These are phyloP conservation scores for Pseudopodoces humilis DNA, from an alignment of 2,113 vertebrate genomes.

Conservation along the genomic window DNA sequence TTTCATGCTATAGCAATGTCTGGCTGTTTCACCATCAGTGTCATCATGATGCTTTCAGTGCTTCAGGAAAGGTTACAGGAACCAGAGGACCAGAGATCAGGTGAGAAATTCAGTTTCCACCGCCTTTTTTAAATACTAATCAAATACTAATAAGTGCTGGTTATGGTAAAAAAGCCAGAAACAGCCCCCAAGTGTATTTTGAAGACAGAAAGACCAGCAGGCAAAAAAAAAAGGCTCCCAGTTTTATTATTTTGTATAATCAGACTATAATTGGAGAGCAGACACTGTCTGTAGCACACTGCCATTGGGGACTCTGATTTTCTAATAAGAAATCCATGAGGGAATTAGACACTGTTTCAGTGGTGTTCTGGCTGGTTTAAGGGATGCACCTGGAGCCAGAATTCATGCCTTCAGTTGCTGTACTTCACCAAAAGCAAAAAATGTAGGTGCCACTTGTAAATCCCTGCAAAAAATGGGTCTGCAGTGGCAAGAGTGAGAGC, in stretches of 20 bases:
- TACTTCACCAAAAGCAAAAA: neutral
- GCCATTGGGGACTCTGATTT: conserved; percentile 1
- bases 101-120: neutral
- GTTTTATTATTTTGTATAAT: conserved; percentile 57
- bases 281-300: neutral
- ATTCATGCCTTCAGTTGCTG: neutral
- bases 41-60: fast-evolving
- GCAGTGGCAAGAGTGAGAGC: neutral
- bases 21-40: neutral
- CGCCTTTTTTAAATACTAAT: conserved; percentile 32
- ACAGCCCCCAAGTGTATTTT: conserved; percentile 1
- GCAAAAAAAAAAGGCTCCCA: neutral
- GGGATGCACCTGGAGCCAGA: conserved; percentile 31
- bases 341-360: neutral
- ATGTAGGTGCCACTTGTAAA: neutral
- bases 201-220: neutral
- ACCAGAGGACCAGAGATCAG: conserved; percentile 20
- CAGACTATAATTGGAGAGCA: conserved; percentile 46
- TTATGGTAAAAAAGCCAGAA: conserved; percentile 1
- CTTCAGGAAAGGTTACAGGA: conserved; percentile 20
- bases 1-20: neutral
- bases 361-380: conserved; percentile 1
- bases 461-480: conserved; percentile 24
- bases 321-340: conserved; percentile 36
- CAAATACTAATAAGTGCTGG: conserved; percentile 40